phyloP scores from a whole-genome alignment of 37 sponge, comb jelly and placozoan species.

The Ianthella basta region DNA sequence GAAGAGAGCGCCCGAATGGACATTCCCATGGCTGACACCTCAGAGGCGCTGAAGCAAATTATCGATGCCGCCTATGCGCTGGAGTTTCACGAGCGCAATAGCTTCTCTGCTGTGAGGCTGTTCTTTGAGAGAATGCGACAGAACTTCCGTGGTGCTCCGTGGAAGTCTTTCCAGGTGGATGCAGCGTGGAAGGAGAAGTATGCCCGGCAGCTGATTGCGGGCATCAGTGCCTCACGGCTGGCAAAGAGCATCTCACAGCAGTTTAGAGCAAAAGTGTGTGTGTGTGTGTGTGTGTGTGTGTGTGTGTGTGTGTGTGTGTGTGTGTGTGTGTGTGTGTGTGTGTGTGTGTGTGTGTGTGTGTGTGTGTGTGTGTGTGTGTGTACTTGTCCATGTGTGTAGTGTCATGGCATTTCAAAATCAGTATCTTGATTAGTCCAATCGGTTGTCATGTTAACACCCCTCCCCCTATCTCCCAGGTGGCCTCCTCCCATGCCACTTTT shows the following conservation, averaged over 20 bases:
- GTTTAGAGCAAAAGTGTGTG: slow-evolving; percentile 56
- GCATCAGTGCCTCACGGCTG: slow-evolving; percentile 75
- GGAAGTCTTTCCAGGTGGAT: slow-evolving; percentile 66
- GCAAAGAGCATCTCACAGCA: slow-evolving; percentile 87
- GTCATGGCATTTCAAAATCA: too few relatives aligned
- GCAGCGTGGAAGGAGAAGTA: slow-evolving; percentile 76
- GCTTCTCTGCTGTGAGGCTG: slow-evolving; percentile 79
- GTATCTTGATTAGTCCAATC: too few relatives aligned
- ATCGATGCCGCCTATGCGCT: slow-evolving; percentile 86
- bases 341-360: not conserved
- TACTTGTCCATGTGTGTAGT: too few relatives aligned
- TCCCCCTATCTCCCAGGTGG: slow-evolving; percentile 36
- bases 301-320: not conserved
- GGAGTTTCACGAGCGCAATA: slow-evolving; percentile 82
- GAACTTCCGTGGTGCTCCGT: slow-evolving; percentile 64
- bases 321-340: not conserved
- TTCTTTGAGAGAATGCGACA: slow-evolving; percentile 78
- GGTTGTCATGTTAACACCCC: too few relatives aligned
- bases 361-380: not conserved
- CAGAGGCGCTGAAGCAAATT: slow-evolving; percentile 71
- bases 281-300: not conserved
- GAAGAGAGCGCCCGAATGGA: slow-evolving; percentile 52
- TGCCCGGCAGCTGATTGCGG: slow-evolving; percentile 60
- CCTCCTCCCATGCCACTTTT: slow-evolving; percentile 84
- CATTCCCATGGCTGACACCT: slow-evolving; percentile 32